Conservation (phyloP, 2,113 vertebrate species). For the Anhinga anhinga region DNA sequence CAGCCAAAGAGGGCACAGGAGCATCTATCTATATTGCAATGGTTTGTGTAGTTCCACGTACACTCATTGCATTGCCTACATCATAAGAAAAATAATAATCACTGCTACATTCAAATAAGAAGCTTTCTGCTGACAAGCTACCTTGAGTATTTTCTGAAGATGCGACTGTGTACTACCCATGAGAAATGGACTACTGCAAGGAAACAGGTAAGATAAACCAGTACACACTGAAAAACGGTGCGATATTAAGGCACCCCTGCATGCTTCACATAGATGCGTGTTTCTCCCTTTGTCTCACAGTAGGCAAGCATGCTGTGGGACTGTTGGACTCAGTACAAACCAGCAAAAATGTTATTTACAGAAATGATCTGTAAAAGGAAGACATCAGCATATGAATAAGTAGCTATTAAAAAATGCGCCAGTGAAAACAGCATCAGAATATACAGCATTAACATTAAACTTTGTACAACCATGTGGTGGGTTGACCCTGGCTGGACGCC, state of each 20-base stretch:
- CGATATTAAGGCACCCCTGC: not conserved
- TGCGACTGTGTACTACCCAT: not conserved
- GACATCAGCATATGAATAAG: not conserved
- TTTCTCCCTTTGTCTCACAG: not conserved
- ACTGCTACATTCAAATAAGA: not conserved
- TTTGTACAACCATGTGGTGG: not conserved
- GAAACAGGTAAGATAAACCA: not conserved
- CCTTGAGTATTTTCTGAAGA: not conserved
- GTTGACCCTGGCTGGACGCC: not conserved
- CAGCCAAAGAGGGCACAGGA: not conserved
- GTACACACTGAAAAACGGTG: not conserved
- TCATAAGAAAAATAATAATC: not conserved
- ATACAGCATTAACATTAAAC: not conserved
- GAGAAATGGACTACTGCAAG: not conserved
- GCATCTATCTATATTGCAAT: not conserved
- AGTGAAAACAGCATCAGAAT: not conserved
- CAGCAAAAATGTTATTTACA: not conserved
- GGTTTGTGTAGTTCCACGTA: not conserved
- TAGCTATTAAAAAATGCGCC: not conserved
- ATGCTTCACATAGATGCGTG: rapidly evolving
- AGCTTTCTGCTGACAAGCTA: not conserved
- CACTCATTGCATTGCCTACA: not conserved
- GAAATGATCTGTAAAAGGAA: not conserved
- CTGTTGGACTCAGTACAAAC: not conserved
- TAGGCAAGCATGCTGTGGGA: not conserved